Evolutionary conservation across 2,888 invertebrate species (phyloP), one percentile per base, ranked within the genome.

Genomic region (Prosapia bicincta): DNA sequence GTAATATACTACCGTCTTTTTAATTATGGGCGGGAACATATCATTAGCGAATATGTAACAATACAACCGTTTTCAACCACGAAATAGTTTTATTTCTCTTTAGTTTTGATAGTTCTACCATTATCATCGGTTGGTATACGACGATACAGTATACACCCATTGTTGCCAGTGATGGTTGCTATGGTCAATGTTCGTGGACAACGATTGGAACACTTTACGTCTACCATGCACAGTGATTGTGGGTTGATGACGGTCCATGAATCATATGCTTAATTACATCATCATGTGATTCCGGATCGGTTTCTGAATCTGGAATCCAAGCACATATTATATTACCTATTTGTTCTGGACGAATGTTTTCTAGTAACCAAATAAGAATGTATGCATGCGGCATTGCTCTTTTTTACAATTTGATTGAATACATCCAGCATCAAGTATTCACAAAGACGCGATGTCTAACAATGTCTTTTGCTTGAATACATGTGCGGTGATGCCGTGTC

Each of bases 211-310:
- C 85, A 86, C 73, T 80, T 81, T 2, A 82, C 38, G 1, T 38
- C 38, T 2, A 38, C 3, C 84, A 85, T 85, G 80, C 85, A 86
- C 1, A 83, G 82, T 26, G 84, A 82, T n/a, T n/a, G n/a, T n/a
- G n/a, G n/a, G n/a, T n/a, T 13, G 83, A 83, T 79, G 83, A 84
- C 15, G 83, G 83, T 5, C 83, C 83, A 80, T 85, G 84, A 67
- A 83, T 82, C 82, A 83, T 79, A 72, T 76, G 72, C 72, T 68
- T 81, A 6, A 26, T 82, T 9, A 82, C 80, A 66, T 82, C 74
- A 13, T 81, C 79, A 78, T 78, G 78, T 24, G 83, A 72, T 9
- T 72, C 68, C n/a, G 78, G 81, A 75, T 82, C 81, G 24, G n/a
- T n/a, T 10, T 77, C 28, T n/a, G 73, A 72, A 79, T 83, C 77